Evolutionary conservation across 2,888 invertebrate species (phyloP).

Genomic region (Polylopha cassiicola): DNA sequence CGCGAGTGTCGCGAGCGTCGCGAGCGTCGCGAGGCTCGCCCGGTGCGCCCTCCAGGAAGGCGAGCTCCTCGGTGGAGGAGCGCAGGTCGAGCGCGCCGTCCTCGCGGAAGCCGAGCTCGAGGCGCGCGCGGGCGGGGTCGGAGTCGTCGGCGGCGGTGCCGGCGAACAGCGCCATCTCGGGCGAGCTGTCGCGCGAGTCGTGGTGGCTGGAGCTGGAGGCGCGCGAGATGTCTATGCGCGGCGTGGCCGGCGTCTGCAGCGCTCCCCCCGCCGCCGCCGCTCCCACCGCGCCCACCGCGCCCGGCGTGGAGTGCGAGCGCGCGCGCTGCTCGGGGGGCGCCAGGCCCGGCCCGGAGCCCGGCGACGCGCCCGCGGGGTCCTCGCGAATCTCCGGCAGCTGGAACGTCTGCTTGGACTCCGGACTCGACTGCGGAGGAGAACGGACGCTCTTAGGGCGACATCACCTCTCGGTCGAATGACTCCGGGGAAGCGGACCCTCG

Average conservation of each 20-base stretch:
- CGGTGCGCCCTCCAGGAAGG: slow-evolving; percentile 82
- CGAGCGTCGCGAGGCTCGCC: slow-evolving; percentile 28
- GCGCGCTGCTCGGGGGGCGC: slow-evolving; percentile 58
- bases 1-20: slow-evolving; percentile 13
- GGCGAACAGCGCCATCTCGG: slow-evolving; percentile 88
- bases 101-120: slow-evolving; percentile 79
- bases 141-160: slow-evolving; percentile 45
- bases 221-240: slow-evolving; percentile 92
- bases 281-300: slow-evolving; percentile 29
- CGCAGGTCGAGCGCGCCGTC: slow-evolving; percentile 91
- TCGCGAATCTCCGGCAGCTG: slow-evolving; percentile 77
- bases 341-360: slow-evolving; percentile 31
- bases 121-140: slow-evolving; percentile 42
- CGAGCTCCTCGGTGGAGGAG: slow-evolving; percentile 92
- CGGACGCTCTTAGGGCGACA: not conserved
- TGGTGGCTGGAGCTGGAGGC: slow-evolving; percentile 93
- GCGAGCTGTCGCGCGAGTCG: slow-evolving; percentile 89
- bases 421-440: slow-evolving; percentile 69
- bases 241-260: slow-evolving; percentile 82
- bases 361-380: slow-evolving; percentile 49
- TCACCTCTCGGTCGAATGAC: not conserved
- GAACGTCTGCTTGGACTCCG: slow-evolving; percentile 75
- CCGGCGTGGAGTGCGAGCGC: slow-evolving; percentile 63
- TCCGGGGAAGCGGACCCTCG: slow-evolving; percentile 8
- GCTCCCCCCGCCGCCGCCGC: slow-evolving; percentile 34